These are phyloP conservation scores for Achatina immaculata DNA, from an alignment of 1,140 invertebrate genomes.

Conservation along the genomic window DNA sequence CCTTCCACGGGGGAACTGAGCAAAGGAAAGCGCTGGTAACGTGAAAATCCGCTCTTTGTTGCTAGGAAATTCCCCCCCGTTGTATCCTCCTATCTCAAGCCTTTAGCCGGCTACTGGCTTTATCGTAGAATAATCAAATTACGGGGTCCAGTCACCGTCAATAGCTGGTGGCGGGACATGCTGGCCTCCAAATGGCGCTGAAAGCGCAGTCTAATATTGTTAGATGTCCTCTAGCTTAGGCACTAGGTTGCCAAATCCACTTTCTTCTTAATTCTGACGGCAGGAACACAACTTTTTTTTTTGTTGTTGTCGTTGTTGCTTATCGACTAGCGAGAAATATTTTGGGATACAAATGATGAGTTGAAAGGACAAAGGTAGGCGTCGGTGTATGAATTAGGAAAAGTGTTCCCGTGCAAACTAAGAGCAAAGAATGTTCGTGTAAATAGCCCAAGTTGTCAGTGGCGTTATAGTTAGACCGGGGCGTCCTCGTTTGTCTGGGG, in stretches of 20 bases:
- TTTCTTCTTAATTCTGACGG: slow-evolving; percentile 18
- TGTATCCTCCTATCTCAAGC: slow-evolving; percentile 1
- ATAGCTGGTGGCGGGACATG: slow-evolving; percentile 26
- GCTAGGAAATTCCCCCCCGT: slow-evolving; percentile 3
- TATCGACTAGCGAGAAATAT: background rate
- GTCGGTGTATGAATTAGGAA: too few relatives aligned
- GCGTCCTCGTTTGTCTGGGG: too few relatives aligned
- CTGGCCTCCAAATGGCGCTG: slow-evolving; percentile 20
- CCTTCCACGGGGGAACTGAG: slow-evolving; percentile 9
- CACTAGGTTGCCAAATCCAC: slow-evolving; percentile 23
- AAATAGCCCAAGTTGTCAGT: too few relatives aligned
- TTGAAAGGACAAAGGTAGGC: background rate
- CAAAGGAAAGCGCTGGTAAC: slow-evolving; percentile 27
- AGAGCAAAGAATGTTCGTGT: too few relatives aligned
- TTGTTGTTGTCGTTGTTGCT: too few relatives aligned
- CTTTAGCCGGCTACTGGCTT: slow-evolving; percentile 27
- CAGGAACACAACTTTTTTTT: background rate
- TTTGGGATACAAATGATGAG: background rate
- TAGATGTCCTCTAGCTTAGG: slow-evolving; percentile 24
- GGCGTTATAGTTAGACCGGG: too few relatives aligned
- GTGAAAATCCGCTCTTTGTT: slow-evolving; percentile 27
- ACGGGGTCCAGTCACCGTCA: slow-evolving; percentile 19
- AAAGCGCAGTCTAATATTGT: slow-evolving; percentile 29
- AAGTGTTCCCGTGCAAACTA: too few relatives aligned
- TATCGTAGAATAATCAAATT: slow-evolving; percentile 36